Percentiles rank a stretch among this genome's conserved stretches.
Evolutionary conservation across 2,888 invertebrate genomes (phyloP).

Genomic region (Temnothorax ravouxi): DNA sequence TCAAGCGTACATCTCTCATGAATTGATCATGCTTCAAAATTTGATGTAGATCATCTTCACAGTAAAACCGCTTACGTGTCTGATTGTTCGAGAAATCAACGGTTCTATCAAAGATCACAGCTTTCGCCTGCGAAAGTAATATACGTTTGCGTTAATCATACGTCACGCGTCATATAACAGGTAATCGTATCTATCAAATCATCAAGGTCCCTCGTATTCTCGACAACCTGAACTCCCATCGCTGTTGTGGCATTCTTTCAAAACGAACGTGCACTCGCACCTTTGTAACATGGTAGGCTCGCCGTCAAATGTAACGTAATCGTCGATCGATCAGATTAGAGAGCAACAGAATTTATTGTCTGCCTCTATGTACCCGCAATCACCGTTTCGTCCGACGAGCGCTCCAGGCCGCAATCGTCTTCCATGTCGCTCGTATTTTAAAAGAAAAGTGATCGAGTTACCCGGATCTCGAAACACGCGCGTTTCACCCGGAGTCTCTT

Average conservation of each 20-base stretch:
- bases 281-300: slow-evolving; percentile 54
- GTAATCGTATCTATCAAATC: slow-evolving; percentile 5
- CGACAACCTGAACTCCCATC: slow-evolving; percentile 9
- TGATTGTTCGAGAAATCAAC: background rate
- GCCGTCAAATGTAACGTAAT: slow-evolving; percentile 58
- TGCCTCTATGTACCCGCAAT: slow-evolving; percentile 71
- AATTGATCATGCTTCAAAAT: background rate
- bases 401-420: slow-evolving; percentile 66
- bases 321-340: slow-evolving; percentile 59
- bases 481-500: slow-evolving; percentile 45
- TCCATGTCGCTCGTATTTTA: background rate
- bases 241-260: slow-evolving; percentile 14
- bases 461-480: slow-evolving; percentile 51
- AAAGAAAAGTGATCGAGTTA: slow-evolving; percentile 24
- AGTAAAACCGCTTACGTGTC: background rate
- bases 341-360: slow-evolving; percentile 80
- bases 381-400: slow-evolving; percentile 68
- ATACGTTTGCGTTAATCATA: background rate
- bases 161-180: background rate
- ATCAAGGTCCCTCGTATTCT: slow-evolving; percentile 15
- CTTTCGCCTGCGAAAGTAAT: slow-evolving; percentile 14
- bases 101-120: background rate
- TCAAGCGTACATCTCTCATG: background rate
- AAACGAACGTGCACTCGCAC: slow-evolving; percentile 25
- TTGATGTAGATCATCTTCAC: background rate